These are phyloP conservation scores for Odontocerum albicorne DNA, from an alignment of 2,888 invertebrate genomes.

Conservation along the genomic window DNA sequence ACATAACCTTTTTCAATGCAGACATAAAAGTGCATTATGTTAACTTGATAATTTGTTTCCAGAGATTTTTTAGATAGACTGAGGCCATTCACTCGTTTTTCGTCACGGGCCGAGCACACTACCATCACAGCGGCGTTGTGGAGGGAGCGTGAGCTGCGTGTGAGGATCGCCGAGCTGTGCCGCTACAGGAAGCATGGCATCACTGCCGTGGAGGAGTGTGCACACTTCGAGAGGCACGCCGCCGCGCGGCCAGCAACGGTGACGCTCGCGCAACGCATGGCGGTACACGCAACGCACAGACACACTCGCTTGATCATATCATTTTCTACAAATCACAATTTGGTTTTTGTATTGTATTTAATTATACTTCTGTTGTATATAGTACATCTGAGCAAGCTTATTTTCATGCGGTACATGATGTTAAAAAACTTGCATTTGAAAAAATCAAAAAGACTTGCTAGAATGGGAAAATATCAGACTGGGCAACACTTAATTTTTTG, in stretches of 20 bases:
- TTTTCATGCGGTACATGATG: too few relatives aligned
- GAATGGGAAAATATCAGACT: too few relatives aligned
- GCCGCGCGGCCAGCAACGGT: constrained; percentile 69
- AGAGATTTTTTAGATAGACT: constrained; percentile 83
- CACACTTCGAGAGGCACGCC: constrained; percentile 83
- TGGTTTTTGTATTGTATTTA: too few relatives aligned
- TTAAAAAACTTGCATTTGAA: too few relatives aligned
- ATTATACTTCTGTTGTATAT: too few relatives aligned
- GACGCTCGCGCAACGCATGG: constrained; percentile 43
- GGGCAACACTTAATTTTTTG: too few relatives aligned
- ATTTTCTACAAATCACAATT: background rate
- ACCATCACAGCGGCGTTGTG: constrained; percentile 76
- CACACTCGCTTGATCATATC: constrained; percentile 8
- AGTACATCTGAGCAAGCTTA: too few relatives aligned
- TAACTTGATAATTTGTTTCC: too few relatives aligned
- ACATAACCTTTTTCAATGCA: too few relatives aligned
- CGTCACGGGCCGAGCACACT: constrained; percentile 82
- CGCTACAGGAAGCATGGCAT: constrained; percentile 86
- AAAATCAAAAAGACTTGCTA: too few relatives aligned
- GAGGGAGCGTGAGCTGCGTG: constrained; percentile 81
- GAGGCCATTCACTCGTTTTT: constrained; percentile 85
- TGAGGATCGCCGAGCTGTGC: constrained; percentile 79
- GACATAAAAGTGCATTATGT: too few relatives aligned
- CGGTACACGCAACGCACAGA: constrained; percentile 30
- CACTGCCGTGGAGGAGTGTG: constrained; percentile 79